Percentiles rank a stretch among this genome's conserved stretches.
These are phyloP conservation scores for Cynaeus angustus DNA, from an alignment of 2,888 invertebrate species.

Conservation along the genomic window DNA sequence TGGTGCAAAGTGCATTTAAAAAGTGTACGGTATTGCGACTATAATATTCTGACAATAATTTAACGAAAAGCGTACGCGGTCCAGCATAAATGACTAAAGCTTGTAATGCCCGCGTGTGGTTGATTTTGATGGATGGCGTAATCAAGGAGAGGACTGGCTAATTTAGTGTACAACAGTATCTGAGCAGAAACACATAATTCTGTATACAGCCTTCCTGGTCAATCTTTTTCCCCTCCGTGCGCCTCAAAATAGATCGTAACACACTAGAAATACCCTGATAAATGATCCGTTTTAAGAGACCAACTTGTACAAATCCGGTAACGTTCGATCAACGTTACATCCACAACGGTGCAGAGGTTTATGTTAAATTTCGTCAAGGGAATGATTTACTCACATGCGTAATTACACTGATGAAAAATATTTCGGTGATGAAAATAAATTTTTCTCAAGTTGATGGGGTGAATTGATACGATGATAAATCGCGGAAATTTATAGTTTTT, in stretches of 20 bases:
- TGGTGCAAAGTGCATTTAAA: slow-evolving; percentile 4
- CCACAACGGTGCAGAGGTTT: slow-evolving; percentile 21
- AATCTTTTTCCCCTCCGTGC: slow-evolving; percentile 56
- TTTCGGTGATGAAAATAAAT: slow-evolving; percentile 31
- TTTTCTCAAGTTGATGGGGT: slow-evolving; percentile 29
- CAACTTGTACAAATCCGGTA: slow-evolving; percentile 41
- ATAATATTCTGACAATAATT: slow-evolving; percentile 44
- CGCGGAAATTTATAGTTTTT: slow-evolving; percentile 42
- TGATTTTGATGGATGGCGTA: slow-evolving; percentile 67
- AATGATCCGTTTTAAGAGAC: slow-evolving; percentile 42
- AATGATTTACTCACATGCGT: slow-evolving; percentile 48
- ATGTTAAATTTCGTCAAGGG: slow-evolving; percentile 36
- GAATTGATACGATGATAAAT: slow-evolving; percentile 44
- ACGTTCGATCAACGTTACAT: slow-evolving; percentile 34
- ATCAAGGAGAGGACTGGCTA: slow-evolving; percentile 63
- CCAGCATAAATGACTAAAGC: slow-evolving; percentile 56
- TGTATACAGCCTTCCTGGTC: slow-evolving; percentile 57
- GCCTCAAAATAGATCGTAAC: slow-evolving; percentile 42
- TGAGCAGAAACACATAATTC: slow-evolving; percentile 62
- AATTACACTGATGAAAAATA: slow-evolving; percentile 49
- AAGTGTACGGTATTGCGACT: slow-evolving; percentile 13
- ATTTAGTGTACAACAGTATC: slow-evolving; percentile 61
- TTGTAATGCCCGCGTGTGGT: slow-evolving; percentile 61
- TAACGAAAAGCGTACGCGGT: slow-evolving; percentile 53
- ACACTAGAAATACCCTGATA: slow-evolving; percentile 41